These are phyloP conservation scores for Ditylenchus dipsaci DNA, from an alignment of 1,140 invertebrate species.

Conservation along the genomic window DNA sequence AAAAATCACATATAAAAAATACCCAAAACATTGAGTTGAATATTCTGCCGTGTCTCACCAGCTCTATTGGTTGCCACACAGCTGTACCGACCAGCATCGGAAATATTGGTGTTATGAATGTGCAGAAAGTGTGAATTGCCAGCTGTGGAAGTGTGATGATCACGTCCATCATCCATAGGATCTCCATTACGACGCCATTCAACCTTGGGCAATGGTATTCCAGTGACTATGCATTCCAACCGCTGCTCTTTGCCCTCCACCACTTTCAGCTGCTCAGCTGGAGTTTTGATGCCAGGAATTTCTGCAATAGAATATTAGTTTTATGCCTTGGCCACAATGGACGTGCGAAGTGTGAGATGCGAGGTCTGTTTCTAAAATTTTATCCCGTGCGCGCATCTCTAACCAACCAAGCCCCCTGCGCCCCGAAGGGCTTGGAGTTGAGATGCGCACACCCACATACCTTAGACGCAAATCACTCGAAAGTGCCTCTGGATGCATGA, in stretches of 20 bases:
- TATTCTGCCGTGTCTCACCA: slow-evolving; percentile 26
- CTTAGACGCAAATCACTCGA: too few species aligned
- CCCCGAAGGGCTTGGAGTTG: too few species aligned
- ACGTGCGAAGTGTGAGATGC: too few species aligned
- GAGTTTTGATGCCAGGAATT: slow-evolving; percentile 16
- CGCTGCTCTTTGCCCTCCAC: slow-evolving; percentile 34
- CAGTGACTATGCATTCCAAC: slow-evolving; percentile 21
- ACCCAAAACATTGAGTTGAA: slow-evolving; percentile 42
- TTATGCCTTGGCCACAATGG: too few species aligned
- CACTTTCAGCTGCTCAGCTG: slow-evolving; percentile 20
- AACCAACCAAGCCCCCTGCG: too few species aligned
- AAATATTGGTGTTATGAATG: slow-evolving; percentile 8
- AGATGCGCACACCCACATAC: too few species aligned
- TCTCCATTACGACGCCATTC: slow-evolving; percentile 48
- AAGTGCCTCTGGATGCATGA: too few species aligned
- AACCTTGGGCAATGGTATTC: slow-evolving; percentile 55
- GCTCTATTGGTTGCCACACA: slow-evolving; percentile 41
- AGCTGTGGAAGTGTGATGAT: background rate
- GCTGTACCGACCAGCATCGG: slow-evolving; percentile 26
- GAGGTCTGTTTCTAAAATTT: too few species aligned
- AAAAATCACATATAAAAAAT: too few species aligned
- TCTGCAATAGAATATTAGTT: slow-evolving; percentile 25
- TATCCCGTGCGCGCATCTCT: too few species aligned
- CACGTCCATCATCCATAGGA: background rate
- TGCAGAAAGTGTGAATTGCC: slow-evolving; percentile 27